A percentile compares a stretch with the other conserved stretches of the same genome.
phyloP scores from a whole-genome alignment of 2,797 vertebrate species.

The Pipistrellus kuhlii region DNA sequence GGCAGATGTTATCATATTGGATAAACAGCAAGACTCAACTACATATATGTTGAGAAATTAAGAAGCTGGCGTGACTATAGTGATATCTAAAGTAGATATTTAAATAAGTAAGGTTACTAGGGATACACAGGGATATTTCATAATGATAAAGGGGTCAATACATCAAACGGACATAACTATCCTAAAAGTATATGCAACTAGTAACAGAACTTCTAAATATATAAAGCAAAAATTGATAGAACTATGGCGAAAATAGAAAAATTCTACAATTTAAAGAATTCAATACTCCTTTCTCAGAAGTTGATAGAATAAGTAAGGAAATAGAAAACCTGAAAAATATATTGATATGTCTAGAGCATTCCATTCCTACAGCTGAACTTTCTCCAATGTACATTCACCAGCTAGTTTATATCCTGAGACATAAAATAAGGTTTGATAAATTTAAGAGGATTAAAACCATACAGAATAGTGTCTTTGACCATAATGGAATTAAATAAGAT shows the following conservation, averaged over 20 bases:
- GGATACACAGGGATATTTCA: not conserved
- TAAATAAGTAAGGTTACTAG: not conserved
- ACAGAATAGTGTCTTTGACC: not conserved
- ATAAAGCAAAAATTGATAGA: not conserved
- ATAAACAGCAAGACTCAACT: not conserved
- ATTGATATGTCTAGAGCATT: not conserved
- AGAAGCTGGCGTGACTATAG: constrained; percentile 17
- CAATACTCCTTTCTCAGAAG: not conserved
- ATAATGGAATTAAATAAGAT: constrained; percentile 25
- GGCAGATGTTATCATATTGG: not conserved
- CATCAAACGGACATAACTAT: not conserved
- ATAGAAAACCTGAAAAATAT: not conserved
- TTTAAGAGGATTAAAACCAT: not conserved
- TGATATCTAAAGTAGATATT: not conserved
- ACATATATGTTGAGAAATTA: not conserved
- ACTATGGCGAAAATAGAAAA: not conserved
- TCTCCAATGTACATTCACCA: not conserved
- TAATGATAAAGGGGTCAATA: not conserved
- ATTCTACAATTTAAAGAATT: not conserved
- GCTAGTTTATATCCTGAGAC: not conserved
- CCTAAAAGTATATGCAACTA: not conserved
- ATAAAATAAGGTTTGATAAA: not conserved
- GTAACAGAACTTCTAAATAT: not conserved
- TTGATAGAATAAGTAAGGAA: not conserved
- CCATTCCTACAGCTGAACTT: not conserved